Percentiles rank a stretch among this genome's conserved stretches.
Evolutionary conservation across 2,113 vertebrate genomes (phyloP).

Genomic region (Coturnix japonica): DNA sequence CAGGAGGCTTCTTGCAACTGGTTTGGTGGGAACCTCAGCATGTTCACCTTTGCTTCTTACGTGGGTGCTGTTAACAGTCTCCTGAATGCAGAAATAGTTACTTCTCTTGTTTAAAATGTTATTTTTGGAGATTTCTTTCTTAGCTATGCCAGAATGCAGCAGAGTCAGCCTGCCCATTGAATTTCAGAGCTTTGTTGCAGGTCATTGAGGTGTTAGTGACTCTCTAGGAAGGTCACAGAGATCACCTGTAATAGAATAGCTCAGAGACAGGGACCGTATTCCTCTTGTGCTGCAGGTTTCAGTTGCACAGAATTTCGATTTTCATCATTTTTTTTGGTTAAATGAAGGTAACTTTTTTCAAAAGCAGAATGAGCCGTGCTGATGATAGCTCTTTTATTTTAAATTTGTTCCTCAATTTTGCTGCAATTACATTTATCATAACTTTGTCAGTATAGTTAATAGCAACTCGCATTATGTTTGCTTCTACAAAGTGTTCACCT

Average conservation of each 20-base stretch:
- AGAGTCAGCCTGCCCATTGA: neutral
- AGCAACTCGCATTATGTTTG: neutral
- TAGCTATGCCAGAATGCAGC: neutral
- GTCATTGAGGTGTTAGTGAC: neutral
- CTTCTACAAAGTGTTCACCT: neutral
- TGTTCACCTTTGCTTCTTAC: rapidly evolving
- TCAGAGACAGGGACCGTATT: neutral
- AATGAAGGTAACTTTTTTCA: neutral
- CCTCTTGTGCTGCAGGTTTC: neutral
- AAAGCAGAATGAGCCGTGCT: neutral
- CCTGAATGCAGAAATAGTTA: neutral
- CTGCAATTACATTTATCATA: neutral
- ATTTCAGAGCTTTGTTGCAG: neutral
- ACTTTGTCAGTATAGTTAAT: neutral
- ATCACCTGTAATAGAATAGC: neutral
- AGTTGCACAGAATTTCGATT: neutral
- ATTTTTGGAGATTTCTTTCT: neutral
- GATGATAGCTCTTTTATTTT: neutral
- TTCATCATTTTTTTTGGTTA: neutral
- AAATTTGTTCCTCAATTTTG: neutral
- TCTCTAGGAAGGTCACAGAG: neutral
- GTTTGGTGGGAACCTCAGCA: neutral
- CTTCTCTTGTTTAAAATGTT: neutral
- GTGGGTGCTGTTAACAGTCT: neutral
- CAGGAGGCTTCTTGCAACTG: neutral